Conservation (phyloP, 2,113 vertebrate species). For the Tyrannus savana region DNA sequence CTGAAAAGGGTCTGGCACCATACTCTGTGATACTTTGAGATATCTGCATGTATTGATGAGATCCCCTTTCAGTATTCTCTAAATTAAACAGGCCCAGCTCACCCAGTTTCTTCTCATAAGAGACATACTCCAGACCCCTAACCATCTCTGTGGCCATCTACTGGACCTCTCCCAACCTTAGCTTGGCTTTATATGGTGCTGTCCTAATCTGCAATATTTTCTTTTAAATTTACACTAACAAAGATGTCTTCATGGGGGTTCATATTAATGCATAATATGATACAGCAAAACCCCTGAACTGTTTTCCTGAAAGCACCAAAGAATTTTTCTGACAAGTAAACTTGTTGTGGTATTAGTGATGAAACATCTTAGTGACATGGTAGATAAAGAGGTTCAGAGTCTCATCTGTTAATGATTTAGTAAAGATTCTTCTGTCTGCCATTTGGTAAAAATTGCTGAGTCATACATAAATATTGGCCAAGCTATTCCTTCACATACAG, state of each 20-base stretch:
- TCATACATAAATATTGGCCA: background rate
- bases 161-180: background rate
- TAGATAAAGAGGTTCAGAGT: background rate
- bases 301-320: background rate
- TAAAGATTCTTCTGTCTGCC: background rate
- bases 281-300: background rate
- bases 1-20: background rate
- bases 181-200: background rate
- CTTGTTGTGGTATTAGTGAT: background rate
- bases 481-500: background rate
- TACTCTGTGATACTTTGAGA: background rate
- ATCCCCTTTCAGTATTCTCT: background rate
- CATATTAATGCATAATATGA: background rate
- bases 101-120: background rate
- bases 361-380: background rate
- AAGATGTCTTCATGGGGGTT: background rate
- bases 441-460: background rate
- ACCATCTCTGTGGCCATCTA: background rate
- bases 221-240: background rate
- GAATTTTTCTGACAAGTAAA: background rate
- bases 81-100: background rate
- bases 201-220: background rate
- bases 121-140: background rate
- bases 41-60: background rate
- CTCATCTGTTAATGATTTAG: background rate